These are phyloP conservation scores for Actinia tenebrosa DNA, from an alignment of 64 coral and sea anemone species.

Conservation along the genomic window DNA sequence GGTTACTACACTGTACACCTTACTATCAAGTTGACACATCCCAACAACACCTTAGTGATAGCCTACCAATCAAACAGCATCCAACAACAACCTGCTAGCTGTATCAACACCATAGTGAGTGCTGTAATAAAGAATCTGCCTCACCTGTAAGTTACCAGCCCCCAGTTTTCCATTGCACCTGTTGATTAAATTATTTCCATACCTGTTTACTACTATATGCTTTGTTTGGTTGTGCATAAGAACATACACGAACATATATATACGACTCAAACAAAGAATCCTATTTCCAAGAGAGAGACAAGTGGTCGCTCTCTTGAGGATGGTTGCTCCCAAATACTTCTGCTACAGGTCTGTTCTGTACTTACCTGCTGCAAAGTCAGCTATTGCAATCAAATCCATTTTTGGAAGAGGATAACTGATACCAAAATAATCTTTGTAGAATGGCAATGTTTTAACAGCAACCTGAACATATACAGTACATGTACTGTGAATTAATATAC, in stretches of 20 bases:
- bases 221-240: no score
- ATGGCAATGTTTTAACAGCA: slow-evolving; percentile 88
- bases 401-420: slow-evolving; percentile 91
- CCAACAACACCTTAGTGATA: no score
- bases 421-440: slow-evolving; percentile 95
- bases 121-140: not conserved
- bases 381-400: slow-evolving; percentile 96
- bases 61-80: no score
- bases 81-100: no score
- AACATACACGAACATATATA: not conserved
- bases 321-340: not conserved
- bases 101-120: no score
- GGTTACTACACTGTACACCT: no score
- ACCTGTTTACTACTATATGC: not conserved
- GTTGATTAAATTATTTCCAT: not conserved
- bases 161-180: slow-evolving; percentile 99
- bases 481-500: not conserved
- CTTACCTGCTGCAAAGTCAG: slow-evolving; percentile 91
- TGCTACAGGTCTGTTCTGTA: not conserved
- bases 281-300: no score
- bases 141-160: slow-evolving; percentile 95
- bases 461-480: slow-evolving; percentile 65
- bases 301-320: no score
- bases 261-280: no score
- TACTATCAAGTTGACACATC: no score